A percentile compares a stretch with the other conserved stretches of the same genome.
Conservation (phyloP, 2,888 invertebrate genomes). For the Diploptera punctata region DNA sequence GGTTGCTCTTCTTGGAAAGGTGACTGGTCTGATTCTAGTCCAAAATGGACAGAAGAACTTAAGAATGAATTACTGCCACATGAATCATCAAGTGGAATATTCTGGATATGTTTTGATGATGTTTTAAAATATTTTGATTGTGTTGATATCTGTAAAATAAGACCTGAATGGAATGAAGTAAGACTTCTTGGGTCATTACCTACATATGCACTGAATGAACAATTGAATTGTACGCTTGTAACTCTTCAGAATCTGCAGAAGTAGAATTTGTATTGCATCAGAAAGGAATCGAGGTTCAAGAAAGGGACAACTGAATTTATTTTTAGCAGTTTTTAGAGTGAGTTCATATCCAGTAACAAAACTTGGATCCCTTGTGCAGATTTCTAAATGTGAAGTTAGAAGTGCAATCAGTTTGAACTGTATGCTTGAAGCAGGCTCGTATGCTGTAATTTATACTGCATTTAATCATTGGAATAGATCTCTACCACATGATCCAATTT, state of each 20-base stretch:
- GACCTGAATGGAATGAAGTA: conserved; percentile 92
- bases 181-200: conserved; percentile 85
- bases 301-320: conserved; percentile 88
- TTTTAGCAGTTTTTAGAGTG: conserved; percentile 85
- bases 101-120: conserved; percentile 98
- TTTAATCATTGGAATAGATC: conserved; percentile 96
- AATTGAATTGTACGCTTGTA: conserved; percentile 84
- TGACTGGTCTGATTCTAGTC: conserved; percentile 85
- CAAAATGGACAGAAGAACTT: conserved; percentile 73
- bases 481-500: conserved; percentile 66
- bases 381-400: conserved; percentile 85
- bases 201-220: conserved; percentile 79
- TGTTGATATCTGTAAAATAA: conserved; percentile 96
- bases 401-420: conserved; percentile 96
- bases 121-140: conserved; percentile 95
- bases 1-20: conserved; percentile 98
- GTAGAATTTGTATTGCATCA: conserved; percentile 97
- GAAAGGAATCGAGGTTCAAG: conserved; percentile 89
- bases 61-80: conserved; percentile 76
- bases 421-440: conserved; percentile 93
- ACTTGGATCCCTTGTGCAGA: conserved; percentile 80
- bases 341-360: conserved; percentile 74
- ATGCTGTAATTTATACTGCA: conserved; percentile 89
- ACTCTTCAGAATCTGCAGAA: conserved; percentile 95
- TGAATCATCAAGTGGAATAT: conserved; percentile 88